These are phyloP conservation scores for Pocillopora grandis DNA, from an alignment of 92 coral and sea anemone genomes.

Conservation along the genomic window DNA sequence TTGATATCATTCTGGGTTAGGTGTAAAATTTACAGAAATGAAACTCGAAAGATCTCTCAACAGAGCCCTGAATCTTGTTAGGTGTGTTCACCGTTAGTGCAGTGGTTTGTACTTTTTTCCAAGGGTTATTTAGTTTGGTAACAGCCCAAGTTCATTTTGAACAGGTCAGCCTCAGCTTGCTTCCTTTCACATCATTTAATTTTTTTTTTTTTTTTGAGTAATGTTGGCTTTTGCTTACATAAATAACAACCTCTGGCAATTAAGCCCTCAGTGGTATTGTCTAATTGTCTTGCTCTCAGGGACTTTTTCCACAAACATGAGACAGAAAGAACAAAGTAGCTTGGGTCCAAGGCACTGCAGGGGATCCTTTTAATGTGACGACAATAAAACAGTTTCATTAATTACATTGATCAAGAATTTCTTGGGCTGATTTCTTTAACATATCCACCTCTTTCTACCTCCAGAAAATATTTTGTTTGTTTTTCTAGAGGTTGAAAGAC, in stretches of 20 bases:
- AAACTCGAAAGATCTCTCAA: not conserved
- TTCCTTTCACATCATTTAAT: too few relatives aligned
- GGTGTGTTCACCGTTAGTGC: too few relatives aligned
- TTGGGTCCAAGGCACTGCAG: too few relatives aligned
- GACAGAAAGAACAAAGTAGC: too few relatives aligned
- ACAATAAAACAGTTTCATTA: conserved; percentile 16
- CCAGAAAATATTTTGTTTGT: not conserved
- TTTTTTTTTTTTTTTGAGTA: not conserved
- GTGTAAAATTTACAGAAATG: not conserved
- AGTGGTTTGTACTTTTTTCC: not conserved
- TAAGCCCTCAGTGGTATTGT: too few relatives aligned
- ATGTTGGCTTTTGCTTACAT: not conserved
- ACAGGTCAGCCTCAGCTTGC: too few relatives aligned
- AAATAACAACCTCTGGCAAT: not conserved
- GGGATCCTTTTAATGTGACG: conserved; percentile 8
- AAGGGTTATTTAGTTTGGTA: too few relatives aligned
- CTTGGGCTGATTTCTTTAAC: not conserved
- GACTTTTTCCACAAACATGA: too few relatives aligned
- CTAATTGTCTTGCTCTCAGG: too few relatives aligned
- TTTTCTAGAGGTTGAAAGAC: conserved; percentile 3
- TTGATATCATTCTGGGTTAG: not conserved
- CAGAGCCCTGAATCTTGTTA: not conserved
- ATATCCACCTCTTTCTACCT: not conserved
- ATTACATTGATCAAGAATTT: conserved; percentile 6
- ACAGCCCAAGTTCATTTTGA: too few relatives aligned